These are phyloP conservation scores for Bergia sp. DNA, from an alignment of 92 coral and sea anemone species.

Conservation along the genomic window DNA sequence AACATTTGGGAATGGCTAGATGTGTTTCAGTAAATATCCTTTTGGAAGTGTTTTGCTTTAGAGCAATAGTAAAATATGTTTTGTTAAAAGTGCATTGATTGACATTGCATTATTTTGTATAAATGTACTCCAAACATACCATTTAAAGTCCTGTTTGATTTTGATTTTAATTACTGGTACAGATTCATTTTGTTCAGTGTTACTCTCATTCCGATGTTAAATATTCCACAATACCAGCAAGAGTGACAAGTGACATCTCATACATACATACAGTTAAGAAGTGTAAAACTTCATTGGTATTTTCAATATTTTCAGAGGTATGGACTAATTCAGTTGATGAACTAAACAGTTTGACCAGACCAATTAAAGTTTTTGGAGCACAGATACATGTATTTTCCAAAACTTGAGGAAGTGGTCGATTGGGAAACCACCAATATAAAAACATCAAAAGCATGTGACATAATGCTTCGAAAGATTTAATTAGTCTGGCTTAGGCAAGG, in stretches of 20 bases:
- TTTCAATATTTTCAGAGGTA: conserved; percentile 24
- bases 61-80: conserved; percentile 16
- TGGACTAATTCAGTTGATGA: conserved; percentile 19
- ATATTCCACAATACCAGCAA: conserved; percentile 26
- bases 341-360: conserved; percentile 31
- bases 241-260: conserved; percentile 27
- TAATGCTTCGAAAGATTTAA: conserved; percentile 19
- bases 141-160: conserved; percentile 16
- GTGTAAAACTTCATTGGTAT: background rate
- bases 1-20: background rate
- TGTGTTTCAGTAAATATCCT: conserved; percentile 25
- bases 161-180: conserved; percentile 12
- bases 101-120: conserved; percentile 17
- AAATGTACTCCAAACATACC: conserved; percentile 12
- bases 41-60: conserved; percentile 23
- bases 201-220: conserved; percentile 1
- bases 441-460: conserved; percentile 27
- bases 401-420: conserved; percentile 3
- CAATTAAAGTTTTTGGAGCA: conserved; percentile 21
- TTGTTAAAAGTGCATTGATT: conserved; percentile 12
- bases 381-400: background rate
- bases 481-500: conserved; percentile 28
- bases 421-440: conserved; percentile 34
- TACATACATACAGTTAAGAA: background rate
- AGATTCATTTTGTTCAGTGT: conserved; percentile 18